Percentiles rank a stretch among this genome's conserved stretches.
These are phyloP conservation scores for Pachyseris speciosa DNA, from an alignment of 64 coral and sea anemone genomes.

Conservation along the genomic window DNA sequence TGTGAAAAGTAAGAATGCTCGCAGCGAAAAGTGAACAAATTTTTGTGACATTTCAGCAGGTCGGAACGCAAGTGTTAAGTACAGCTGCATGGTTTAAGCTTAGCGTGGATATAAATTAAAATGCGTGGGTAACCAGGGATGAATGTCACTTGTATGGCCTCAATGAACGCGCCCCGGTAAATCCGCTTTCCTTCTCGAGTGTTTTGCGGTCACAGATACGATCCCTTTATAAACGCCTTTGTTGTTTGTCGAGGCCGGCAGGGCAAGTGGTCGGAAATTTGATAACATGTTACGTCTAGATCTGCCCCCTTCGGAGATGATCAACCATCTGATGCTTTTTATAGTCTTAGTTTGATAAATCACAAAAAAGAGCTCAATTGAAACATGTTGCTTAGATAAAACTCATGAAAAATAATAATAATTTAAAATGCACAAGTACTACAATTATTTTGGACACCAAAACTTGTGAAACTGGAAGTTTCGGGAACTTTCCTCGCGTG, in stretches of 20 bases:
- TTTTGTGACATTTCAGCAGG: constrained; percentile 22
- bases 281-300: constrained; percentile 3
- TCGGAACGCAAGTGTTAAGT: not conserved
- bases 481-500: not conserved
- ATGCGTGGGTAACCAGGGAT: not conserved
- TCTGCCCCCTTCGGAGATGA: not conserved
- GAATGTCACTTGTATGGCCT: not conserved
- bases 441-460: not conserved
- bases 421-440: too few species aligned
- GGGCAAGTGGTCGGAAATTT: not conserved
- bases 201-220: not conserved
- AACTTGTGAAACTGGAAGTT: constrained; percentile 3
- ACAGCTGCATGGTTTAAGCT: not conserved
- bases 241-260: not conserved
- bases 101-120: not conserved
- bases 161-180: not conserved
- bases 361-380: not conserved
- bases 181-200: not conserved
- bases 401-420: not conserved
- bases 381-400: not conserved
- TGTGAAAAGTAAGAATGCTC: not conserved
- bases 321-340: too few species aligned
- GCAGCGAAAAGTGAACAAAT: not conserved
- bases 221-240: not conserved
- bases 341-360: too few species aligned